phyloP scores from a whole-genome alignment of 2,797 vertebrate species.

The Lagodon rhomboides region DNA sequence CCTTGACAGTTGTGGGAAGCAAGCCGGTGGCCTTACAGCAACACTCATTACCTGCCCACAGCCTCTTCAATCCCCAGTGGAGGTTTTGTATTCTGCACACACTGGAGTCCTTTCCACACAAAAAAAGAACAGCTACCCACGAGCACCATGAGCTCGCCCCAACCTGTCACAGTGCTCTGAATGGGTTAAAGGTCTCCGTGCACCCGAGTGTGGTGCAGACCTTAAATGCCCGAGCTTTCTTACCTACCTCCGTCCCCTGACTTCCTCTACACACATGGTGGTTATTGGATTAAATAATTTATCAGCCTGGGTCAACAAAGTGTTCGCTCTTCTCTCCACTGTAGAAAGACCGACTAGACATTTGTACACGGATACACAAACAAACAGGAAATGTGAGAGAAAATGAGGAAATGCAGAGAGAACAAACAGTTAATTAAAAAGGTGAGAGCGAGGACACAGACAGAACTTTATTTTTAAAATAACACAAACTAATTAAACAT shows the following conservation, averaged over 20 bases:
- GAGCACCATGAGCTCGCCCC: neutral
- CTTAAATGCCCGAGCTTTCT: slow-evolving; percentile 26
- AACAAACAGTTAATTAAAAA: slow-evolving; percentile 7
- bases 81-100: slow-evolving; percentile 36
- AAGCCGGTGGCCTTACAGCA: slow-evolving; percentile 24
- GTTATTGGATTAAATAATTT: slow-evolving; percentile 57
- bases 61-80: slow-evolving; percentile 23
- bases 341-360: neutral
- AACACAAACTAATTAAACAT: neutral
- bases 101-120: slow-evolving; percentile 2
- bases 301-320: slow-evolving; percentile 46
- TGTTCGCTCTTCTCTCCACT: neutral
- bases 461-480: neutral
- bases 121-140: neutral
- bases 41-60: slow-evolving; percentile 12
- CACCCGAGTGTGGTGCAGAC: slow-evolving; percentile 11
- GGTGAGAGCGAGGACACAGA: neutral
- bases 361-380: slow-evolving; percentile 3
- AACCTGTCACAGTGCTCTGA: slow-evolving; percentile 18
- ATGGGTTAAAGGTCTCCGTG: slow-evolving; percentile 40
- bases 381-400: neutral
- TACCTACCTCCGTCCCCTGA: slow-evolving; percentile 31
- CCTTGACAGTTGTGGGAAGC: slow-evolving; percentile 14
- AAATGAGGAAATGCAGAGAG: neutral
- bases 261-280: slow-evolving; percentile 39